A percentile compares a stretch with the other conserved stretches of the same genome.
Conservation (phyloP, 2,888 invertebrate species). For the Tipula vernalis region DNA sequence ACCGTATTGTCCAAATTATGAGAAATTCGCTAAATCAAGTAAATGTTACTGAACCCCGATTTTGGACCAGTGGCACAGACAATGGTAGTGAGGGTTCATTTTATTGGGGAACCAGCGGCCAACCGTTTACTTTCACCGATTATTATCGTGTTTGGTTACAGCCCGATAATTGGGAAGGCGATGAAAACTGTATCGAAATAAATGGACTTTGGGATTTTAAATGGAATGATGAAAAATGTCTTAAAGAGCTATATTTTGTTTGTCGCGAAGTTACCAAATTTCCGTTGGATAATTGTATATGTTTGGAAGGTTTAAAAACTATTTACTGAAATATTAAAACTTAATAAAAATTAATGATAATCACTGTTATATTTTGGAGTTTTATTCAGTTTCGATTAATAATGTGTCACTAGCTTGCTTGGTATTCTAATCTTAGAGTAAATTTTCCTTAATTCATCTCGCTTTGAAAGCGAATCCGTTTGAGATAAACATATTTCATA, state of each 20-base stretch:
- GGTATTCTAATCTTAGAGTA: no score
- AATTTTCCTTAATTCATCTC: no score
- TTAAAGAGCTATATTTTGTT: background rate
- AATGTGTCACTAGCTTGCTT: no score
- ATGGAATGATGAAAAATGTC: background rate
- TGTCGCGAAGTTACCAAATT: background rate
- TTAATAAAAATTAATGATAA: no score
- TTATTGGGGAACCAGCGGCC: background rate
- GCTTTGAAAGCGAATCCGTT: no score
- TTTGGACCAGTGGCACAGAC: background rate
- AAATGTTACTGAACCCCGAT: background rate
- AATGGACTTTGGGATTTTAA: background rate
- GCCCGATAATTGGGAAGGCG: background rate
- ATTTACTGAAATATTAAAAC: background rate
- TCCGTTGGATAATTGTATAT: background rate
- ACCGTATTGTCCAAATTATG: background rate
- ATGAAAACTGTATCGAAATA: background rate
- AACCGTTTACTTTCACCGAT: background rate
- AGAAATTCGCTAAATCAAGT: background rate
- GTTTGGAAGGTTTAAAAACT: background rate
- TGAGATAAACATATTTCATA: no score
- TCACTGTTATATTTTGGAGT: no score
- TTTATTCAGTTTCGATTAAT: no score
- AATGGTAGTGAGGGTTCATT: background rate
- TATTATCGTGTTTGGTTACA: background rate